Evolutionary conservation across 35 echinoderm and acorn worm species (phyloP).

Genomic region (Ptychodera flava): DNA sequence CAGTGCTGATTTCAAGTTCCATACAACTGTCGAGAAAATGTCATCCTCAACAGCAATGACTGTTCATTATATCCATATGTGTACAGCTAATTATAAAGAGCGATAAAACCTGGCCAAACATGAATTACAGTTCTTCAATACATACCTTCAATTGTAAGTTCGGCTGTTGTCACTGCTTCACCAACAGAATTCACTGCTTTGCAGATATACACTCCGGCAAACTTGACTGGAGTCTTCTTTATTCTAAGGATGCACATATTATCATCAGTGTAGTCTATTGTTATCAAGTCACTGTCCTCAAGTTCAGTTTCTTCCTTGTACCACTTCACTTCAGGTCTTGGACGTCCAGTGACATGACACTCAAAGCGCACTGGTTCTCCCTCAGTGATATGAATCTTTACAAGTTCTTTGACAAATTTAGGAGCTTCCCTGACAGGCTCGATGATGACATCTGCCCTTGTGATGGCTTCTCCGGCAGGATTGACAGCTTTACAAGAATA

Average conservation of each 20-base stretch:
- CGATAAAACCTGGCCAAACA: too few species aligned
- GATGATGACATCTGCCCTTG: conserved; percentile 80
- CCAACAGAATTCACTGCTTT: conserved; percentile 75
- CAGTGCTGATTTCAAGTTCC: too few species aligned
- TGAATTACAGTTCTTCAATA: too few species aligned
- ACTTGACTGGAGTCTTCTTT: conserved; percentile 30
- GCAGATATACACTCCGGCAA: conserved; percentile 62
- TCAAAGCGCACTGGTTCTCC: conserved; percentile 73
- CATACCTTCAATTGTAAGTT: conserved; percentile 88
- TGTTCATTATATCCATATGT: too few species aligned
- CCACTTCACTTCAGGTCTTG: conserved; percentile 85
- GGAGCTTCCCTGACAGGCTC: conserved; percentile 61
- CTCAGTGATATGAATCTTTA: conserved; percentile 38
- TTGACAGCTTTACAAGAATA: conserved; percentile 95
- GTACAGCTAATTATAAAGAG: too few species aligned
- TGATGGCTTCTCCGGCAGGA: conserved; percentile 72
- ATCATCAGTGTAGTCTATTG: conserved; percentile 71
- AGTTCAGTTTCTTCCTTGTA: conserved; percentile 71
- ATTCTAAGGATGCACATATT: conserved; percentile 74
- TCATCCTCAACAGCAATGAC: too few species aligned
- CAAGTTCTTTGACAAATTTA: conserved; percentile 58
- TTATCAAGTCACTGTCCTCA: conserved; percentile 43
- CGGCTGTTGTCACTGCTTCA: conserved; percentile 54
- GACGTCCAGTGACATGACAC: conserved; percentile 61
- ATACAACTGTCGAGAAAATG: too few species aligned